Conservation (phyloP, 2,113 vertebrate species). For the Anseranas semipalmata region DNA sequence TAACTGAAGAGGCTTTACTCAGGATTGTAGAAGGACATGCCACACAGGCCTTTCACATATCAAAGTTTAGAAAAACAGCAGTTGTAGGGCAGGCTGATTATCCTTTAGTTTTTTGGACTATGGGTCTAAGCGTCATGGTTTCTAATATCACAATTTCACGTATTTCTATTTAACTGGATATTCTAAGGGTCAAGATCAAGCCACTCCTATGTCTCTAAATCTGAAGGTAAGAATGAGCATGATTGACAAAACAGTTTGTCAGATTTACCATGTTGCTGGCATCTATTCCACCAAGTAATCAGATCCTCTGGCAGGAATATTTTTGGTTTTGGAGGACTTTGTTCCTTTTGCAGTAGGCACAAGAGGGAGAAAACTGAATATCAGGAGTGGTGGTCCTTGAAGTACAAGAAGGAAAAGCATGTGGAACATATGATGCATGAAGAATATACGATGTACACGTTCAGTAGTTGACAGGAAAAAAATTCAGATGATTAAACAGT, state of each 20-base stretch:
- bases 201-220: background rate
- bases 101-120: background rate
- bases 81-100: background rate
- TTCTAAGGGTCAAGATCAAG: background rate
- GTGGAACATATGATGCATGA: background rate
- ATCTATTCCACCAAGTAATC: background rate
- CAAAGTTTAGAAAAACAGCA: background rate
- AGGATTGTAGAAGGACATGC: background rate
- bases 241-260: background rate
- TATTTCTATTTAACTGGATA: background rate
- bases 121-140: background rate
- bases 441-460: background rate
- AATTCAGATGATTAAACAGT: background rate
- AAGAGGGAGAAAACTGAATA: fast-evolving
- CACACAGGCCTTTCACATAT: background rate
- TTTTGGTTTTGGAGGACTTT: background rate
- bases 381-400: background rate
- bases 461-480: background rate
- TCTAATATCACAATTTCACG: background rate
- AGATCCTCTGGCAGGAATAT: background rate
- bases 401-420: background rate
- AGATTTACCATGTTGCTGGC: background rate
- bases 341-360: background rate
- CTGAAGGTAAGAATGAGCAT: background rate
- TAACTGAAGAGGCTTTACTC: background rate